Base-by-base conservation (phyloP, 2,797 vertebrate species). In the Apodemus agrarius region DNA sequence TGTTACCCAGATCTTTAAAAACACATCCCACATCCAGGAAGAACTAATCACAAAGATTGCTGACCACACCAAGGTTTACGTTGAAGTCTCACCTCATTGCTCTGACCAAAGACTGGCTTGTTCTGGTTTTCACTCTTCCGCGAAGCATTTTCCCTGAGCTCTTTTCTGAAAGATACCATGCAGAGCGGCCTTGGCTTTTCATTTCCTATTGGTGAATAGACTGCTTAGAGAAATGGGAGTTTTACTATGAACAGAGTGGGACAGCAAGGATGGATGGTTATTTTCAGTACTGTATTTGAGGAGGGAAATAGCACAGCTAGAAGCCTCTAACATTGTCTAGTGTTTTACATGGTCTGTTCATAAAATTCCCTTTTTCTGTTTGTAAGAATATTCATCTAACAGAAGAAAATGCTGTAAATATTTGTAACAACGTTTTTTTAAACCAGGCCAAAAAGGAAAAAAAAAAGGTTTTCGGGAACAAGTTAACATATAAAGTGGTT, bases 381-480 rank as follows among this genome's bases (percentile, higher is more conserved):
- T 98, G 90, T 98, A 98, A 98, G 98, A 98, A 98, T 98, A 90
- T 98, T 99, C 95, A 97, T 98, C 97, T 98, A 98, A 98, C 96
- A 98, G 97, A 98, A 98, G 96, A 98, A 98, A 98, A 98, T 98
- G 98, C 97, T 99, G 98, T 99, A 99, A 98, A 99, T 99, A 99
- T 98, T 98, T 99, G 96, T 98, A 98, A 98, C 97, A 97, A 98
- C 98, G 46, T 98, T 98, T 65, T 98, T 98, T 97, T 95, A 76
- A 97, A 98, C 97, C 97, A 98, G 98, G 98, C 97, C 98, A 98
- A 98, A 98, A 98, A 98, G 96, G 16, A n/a, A 97, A 81, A 97
- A 85, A 97, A 98, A 97, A 97, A 83, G 97, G 97, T 97, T 99
- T 98, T 98, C 96, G 98, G 98, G 98, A 99, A 99, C 98, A 99